Evolutionary conservation across 2,113 vertebrate species (phyloP).

Genomic region (Entomyzon cyanotis): DNA sequence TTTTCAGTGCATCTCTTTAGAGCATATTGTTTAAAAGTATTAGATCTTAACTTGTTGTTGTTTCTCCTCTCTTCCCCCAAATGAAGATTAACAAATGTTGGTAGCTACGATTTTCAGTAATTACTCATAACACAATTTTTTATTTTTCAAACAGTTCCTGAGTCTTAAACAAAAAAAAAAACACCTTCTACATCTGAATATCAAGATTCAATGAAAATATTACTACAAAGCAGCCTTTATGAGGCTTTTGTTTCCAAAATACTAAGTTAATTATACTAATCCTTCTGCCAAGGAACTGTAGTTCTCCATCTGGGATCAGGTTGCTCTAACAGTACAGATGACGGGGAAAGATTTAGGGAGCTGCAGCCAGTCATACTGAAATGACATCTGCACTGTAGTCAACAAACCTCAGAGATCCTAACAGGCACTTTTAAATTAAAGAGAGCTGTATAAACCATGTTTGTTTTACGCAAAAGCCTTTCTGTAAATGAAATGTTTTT

Average conservation of each 20-base stretch:
- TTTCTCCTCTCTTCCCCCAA: not conserved
- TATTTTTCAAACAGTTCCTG: not conserved
- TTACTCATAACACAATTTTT: not conserved
- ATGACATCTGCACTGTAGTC: not conserved
- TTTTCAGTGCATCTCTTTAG: not conserved
- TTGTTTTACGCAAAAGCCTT: not conserved
- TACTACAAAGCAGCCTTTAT: not conserved
- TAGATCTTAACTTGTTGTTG: not conserved
- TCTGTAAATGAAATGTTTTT: not conserved
- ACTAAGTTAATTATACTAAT: not conserved
- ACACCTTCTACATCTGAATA: not conserved
- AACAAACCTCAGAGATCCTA: not conserved
- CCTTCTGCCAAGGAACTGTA: not conserved
- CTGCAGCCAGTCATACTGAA: not conserved
- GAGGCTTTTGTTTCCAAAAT: not conserved
- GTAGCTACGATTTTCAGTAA: not conserved
- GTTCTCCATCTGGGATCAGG: not conserved
- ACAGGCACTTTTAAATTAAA: not conserved
- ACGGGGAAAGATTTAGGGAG: not conserved
- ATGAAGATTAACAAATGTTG: not conserved
- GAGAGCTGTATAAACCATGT: not conserved
- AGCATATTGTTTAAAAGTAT: not conserved
- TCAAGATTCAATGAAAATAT: not conserved
- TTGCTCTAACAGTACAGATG: not conserved
- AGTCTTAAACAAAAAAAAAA: not conserved